These are phyloP conservation scores for Troilus luridus DNA, from an alignment of 2,888 invertebrate genomes.

Conservation along the genomic window DNA sequence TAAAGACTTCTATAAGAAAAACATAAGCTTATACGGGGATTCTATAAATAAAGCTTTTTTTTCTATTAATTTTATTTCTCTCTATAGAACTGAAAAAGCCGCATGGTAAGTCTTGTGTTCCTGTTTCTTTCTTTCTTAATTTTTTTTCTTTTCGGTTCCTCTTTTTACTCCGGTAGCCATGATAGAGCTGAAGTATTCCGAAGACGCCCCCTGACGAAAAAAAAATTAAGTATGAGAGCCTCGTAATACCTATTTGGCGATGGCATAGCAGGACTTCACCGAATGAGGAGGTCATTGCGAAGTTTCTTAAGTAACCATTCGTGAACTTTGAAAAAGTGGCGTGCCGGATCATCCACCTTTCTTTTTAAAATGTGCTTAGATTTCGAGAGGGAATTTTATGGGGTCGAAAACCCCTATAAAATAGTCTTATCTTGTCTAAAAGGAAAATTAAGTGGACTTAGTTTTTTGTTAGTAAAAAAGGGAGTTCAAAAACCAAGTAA, in stretches of 20 bases:
- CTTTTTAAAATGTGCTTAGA: background rate
- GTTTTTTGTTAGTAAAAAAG: background rate
- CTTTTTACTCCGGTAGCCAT: constrained; percentile 28
- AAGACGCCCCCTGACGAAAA: background rate
- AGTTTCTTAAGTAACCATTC: background rate
- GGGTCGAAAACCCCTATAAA: constrained; percentile 27
- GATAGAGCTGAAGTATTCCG: constrained; percentile 25
- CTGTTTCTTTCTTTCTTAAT: too few species aligned
- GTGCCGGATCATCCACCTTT: background rate
- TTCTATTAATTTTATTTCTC: constrained; percentile 29
- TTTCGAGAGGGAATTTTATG: background rate
- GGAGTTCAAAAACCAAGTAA: too few species aligned
- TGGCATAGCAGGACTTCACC: background rate
- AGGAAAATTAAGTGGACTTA: background rate
- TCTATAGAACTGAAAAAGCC: constrained; percentile 16
- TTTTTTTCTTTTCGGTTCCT: background rate
- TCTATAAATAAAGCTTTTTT: constrained; percentile 40
- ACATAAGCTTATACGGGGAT: constrained; percentile 27
- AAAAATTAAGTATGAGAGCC: constrained; percentile 34
- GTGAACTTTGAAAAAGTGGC: constrained; percentile 23
- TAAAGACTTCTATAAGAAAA: constrained; percentile 41
- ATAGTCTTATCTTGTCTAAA: background rate
- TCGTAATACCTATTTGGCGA: constrained; percentile 42
- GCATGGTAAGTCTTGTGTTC: background rate
- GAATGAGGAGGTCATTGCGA: constrained; percentile 30